Conservation (phyloP, 2,113 vertebrate species). For the Chiloscyllium plagiosum region DNA sequence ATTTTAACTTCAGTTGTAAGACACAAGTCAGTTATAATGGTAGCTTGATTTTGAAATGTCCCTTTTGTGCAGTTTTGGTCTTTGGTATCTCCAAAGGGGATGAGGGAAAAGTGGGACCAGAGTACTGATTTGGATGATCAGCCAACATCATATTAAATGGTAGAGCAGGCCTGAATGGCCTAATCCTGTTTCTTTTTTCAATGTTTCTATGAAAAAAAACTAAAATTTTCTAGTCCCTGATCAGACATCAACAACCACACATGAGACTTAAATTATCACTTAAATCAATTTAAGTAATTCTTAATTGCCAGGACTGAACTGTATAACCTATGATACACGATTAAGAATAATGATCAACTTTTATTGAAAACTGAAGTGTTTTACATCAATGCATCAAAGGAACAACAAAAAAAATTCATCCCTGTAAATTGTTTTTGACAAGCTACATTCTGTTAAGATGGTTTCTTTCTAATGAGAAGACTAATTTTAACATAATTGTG, state of each 20-base stretch:
- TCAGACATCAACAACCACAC: not conserved
- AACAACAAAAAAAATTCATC: not conserved
- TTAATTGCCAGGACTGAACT: not conserved
- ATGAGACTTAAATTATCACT: not conserved
- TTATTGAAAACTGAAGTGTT: not conserved
- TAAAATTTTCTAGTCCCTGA: too few relatives aligned
- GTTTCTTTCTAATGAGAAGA: not conserved
- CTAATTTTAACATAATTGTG: not conserved
- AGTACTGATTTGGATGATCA: too few relatives aligned
- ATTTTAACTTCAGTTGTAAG: too few relatives aligned
- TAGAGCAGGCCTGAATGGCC: too few relatives aligned
- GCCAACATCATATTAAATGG: too few relatives aligned
- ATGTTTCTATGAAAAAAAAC: too few relatives aligned
- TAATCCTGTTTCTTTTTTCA: too few relatives aligned
- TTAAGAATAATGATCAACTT: not conserved
- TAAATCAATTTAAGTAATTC: not conserved
- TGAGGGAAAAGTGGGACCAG: too few relatives aligned
- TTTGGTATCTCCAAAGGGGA: too few relatives aligned
- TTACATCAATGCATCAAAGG: not conserved
- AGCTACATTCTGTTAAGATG: not conserved
- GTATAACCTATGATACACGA: not conserved
- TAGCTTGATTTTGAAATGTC: too few relatives aligned
- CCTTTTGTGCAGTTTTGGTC: too few relatives aligned
- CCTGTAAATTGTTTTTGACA: not conserved
- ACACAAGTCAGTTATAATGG: too few relatives aligned